Evolutionary conservation across 1,140 invertebrate species (phyloP).

Genomic region (Heliothis virescens): DNA sequence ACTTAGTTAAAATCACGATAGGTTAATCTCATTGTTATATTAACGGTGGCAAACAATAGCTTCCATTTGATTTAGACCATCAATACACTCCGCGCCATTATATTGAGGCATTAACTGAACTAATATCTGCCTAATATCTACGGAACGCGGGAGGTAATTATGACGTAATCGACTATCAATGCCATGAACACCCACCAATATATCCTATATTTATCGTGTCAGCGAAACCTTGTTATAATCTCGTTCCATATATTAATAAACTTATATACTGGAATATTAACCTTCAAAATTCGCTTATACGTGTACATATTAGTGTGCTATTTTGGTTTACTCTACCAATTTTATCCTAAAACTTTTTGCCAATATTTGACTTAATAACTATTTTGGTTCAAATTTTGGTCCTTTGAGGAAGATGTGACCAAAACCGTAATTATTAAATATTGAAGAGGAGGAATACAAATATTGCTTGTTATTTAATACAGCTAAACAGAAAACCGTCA

Average conservation of each 20-base stretch:
- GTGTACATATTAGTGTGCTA: background rate
- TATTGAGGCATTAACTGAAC: conserved; percentile 50
- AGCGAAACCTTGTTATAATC: conserved; percentile 16
- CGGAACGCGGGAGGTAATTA: conserved; percentile 45
- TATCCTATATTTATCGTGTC: conserved; percentile 29
- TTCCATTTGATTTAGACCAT: conserved; percentile 57
- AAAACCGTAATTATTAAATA: too few species aligned
- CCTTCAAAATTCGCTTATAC: too few species aligned
- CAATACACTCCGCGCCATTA: conserved; percentile 51
- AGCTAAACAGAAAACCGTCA: too few species aligned
- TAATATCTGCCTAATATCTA: conserved; percentile 52
- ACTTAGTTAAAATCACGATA: conserved; percentile 41
- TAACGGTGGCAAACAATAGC: conserved; percentile 49
- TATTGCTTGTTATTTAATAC: too few species aligned
- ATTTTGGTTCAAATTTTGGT: too few species aligned
- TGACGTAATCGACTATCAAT: conserved; percentile 45
- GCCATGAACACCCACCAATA: conserved; percentile 29
- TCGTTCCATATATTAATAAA: conserved; percentile 33
- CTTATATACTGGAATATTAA: conserved; percentile 6
- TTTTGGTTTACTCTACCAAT: background rate
- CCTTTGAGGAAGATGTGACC: too few species aligned
- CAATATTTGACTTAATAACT: too few species aligned
- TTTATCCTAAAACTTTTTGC: background rate
- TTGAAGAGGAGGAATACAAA: too few species aligned
- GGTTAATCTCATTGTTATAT: conserved; percentile 48